A percentile compares a stretch with the other conserved stretches of the same genome.
These are phyloP conservation scores for Eretmochelys imbricata DNA, from an alignment of 2,113 vertebrate genomes.

Conservation along the genomic window DNA sequence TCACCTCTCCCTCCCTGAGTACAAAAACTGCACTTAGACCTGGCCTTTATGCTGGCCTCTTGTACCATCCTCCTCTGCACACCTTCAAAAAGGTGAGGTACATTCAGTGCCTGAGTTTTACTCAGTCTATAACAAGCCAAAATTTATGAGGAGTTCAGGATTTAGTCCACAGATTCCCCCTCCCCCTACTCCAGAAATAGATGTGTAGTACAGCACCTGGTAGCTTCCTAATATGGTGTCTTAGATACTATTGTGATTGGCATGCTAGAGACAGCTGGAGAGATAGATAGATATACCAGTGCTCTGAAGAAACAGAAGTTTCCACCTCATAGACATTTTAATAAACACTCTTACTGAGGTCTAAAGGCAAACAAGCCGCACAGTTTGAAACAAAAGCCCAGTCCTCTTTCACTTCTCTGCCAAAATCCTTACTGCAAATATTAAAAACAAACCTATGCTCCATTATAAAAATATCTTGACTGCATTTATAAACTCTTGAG, in stretches of 20 bases:
- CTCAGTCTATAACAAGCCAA: not conserved
- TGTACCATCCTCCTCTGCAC: not conserved
- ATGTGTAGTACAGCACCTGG: not conserved
- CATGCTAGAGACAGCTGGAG: not conserved
- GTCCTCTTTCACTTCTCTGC: not conserved
- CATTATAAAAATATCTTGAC: constrained; percentile 11
- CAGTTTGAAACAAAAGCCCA: not conserved
- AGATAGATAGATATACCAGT: not conserved
- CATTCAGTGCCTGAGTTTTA: not conserved
- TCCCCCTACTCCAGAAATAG: not conserved
- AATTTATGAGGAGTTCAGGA: not conserved
- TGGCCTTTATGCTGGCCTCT: not conserved
- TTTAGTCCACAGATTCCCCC: not conserved
- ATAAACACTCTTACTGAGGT: not conserved
- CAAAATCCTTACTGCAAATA: not conserved
- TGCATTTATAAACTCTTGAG: constrained; percentile 12
- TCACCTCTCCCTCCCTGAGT: not conserved
- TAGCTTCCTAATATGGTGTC: not conserved
- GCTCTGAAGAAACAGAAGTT: not conserved
- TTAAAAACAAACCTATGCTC: constrained; percentile 23
- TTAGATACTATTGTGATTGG: not conserved
- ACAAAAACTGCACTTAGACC: not conserved
- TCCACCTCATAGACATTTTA: not conserved
- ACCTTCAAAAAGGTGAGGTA: not conserved
- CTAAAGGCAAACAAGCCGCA: not conserved